Base-by-base conservation (phyloP, 2,797 vertebrate species). In the Gorsachius magnificus region DNA sequence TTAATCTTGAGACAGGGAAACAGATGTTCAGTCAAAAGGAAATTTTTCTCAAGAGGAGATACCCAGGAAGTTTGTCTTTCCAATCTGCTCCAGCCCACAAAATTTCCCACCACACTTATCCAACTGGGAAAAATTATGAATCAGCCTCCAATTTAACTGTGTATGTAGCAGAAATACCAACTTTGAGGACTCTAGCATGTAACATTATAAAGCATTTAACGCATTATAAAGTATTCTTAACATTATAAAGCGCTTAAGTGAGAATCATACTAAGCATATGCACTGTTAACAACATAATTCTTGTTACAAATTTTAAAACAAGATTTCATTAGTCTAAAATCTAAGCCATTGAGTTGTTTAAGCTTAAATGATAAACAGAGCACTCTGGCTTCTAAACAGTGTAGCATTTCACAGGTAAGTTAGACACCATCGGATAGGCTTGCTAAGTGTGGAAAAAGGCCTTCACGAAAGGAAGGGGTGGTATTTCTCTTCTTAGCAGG, bases 21-120 rank as follows among this genome's bases (percentile, higher is more conserved):
- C 96, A 97, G 97, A 97, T 97, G 96, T 97, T 95, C 33, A 53
- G 46, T 48, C 36, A 58, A 80, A 95, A 93, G 72, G 79, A 93
- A 96, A 56, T 51, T 95, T 97, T 93, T 97, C 97, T 96, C 97
- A 94, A 87, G 95, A 93, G 94, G 88, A 91, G 95, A 97, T 96
- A 97, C 94, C 97, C 97, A 96, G 97, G 97, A 97, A 97, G 97
- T 96, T 92, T 95, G 90, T 68, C 87, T 90, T 96, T 94, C 87
- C 93, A 75, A 65, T 84, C 71, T 81, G 68, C 92, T 94, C 74
- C 96, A 79, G 90, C 71, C 95, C 95, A 93, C 93, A 79, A 19
- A 95, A 79, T 96, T 91, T 96, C 96, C 90, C 89, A 95, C 68
- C 87, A 54, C 45, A 5, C 43, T 95, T 57, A 79, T 71, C 90